phyloP scores from a whole-genome alignment of 2,888 invertebrate genomes.

The Acronicta alni region DNA sequence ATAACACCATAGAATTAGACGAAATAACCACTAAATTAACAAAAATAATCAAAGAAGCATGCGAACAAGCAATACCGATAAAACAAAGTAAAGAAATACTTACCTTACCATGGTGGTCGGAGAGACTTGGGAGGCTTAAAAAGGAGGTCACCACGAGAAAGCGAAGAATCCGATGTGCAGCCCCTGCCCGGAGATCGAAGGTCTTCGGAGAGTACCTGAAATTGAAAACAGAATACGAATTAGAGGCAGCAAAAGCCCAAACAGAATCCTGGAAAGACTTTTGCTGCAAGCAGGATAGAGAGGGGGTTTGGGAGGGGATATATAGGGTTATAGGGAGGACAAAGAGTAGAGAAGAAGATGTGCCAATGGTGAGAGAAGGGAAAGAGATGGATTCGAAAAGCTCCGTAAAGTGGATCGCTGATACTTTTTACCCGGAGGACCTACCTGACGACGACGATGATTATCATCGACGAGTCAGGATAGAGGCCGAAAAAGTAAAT shows the following conservation, averaged over 20 bases:
- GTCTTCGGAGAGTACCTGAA: conserved; percentile 41
- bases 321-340: conserved; percentile 9
- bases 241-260: conserved; percentile 20
- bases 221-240: conserved; percentile 30
- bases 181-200: conserved; percentile 11
- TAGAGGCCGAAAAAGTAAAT: conserved; percentile 12
- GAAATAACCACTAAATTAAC: conserved; percentile 4
- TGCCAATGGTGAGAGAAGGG: not conserved
- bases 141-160: conserved; percentile 19
- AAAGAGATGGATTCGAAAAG: not conserved
- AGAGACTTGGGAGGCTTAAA: conserved; percentile 26
- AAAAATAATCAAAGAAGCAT: conserved; percentile 18
- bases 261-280: conserved; percentile 48
- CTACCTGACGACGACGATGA: not conserved
- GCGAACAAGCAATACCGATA: conserved; percentile 13
- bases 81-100: conserved; percentile 7
- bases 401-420: not conserved
- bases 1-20: conserved; percentile 3
- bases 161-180: not conserved
- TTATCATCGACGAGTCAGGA: not conserved
- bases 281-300: conserved; percentile 41
- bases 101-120: conserved; percentile 47
- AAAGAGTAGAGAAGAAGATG: conserved; percentile 4
- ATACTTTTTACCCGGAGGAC: conserved; percentile 11
- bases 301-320: no score